Conservation (phyloP, 2,113 vertebrate genomes). For the Bambusicola thoracicus region DNA sequence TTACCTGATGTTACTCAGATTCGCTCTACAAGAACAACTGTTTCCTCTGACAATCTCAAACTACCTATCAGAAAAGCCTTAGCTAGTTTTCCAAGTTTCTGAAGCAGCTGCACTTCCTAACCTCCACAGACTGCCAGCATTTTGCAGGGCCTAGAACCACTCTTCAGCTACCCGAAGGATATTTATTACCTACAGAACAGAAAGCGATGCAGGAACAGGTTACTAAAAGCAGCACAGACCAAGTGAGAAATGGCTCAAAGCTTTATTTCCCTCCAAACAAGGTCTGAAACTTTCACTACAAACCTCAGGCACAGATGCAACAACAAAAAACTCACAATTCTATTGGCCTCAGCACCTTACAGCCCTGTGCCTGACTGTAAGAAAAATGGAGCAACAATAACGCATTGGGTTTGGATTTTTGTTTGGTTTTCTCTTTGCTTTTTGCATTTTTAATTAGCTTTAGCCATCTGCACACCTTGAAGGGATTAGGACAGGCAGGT, state of each 20-base stretch:
- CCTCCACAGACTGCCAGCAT: neutral
- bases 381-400: neutral
- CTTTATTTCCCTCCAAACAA: neutral
- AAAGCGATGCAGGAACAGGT: neutral
- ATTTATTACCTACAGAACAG: neutral
- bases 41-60: conserved; percentile 16
- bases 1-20: neutral
- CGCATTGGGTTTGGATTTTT: neutral
- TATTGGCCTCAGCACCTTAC: neutral
- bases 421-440: neutral
- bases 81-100: neutral
- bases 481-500: neutral
- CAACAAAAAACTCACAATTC: neutral
- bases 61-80: neutral
- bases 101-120: neutral
- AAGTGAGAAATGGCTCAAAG: neutral
- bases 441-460: neutral
- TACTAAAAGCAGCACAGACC: neutral
- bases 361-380: rapidly evolving
- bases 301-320: neutral
- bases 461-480: neutral
- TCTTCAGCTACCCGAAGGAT: neutral
- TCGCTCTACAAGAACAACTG: neutral
- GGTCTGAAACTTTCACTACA: neutral
- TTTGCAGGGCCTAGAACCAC: neutral